Evolutionary conservation across 2,888 invertebrate genomes (phyloP).

Genomic region (Rhingia campestris): DNA sequence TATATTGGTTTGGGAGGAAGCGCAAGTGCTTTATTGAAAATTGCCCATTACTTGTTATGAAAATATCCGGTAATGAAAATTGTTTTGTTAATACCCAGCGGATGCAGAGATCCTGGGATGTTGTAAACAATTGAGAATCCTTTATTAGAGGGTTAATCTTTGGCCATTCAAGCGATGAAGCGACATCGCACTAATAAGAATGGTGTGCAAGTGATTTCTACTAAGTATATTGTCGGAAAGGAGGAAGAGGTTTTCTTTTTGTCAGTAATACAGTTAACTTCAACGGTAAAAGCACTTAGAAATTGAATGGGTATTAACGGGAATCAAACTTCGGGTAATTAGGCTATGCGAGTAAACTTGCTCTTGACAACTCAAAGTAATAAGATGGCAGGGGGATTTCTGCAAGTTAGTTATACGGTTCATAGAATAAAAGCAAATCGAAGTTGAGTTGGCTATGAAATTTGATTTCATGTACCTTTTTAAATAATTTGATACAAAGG

Average conservation of each 20-base stretch:
- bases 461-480: too few relatives aligned
- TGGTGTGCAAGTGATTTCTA: constrained; percentile 1
- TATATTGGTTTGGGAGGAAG: constrained; percentile 19
- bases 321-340: too few relatives aligned
- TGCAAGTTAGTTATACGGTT: too few relatives aligned
- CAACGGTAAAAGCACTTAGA: too few relatives aligned
- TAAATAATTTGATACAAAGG: too few relatives aligned
- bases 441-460: too few relatives aligned
- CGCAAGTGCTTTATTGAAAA: constrained; percentile 67
- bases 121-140: constrained; percentile 5
- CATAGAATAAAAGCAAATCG: too few relatives aligned
- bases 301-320: too few relatives aligned
- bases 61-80: constrained; percentile 50
- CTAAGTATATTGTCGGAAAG: constrained; percentile 8
- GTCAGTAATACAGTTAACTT: too few relatives aligned
- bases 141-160: constrained; percentile 51
- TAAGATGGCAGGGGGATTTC: too few relatives aligned
- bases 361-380: too few relatives aligned
- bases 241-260: constrained; percentile 7
- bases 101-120: not conserved
- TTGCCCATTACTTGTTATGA: constrained; percentile 68
- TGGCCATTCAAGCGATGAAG: constrained; percentile 23
- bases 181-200: not conserved
- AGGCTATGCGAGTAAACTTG: too few relatives aligned
- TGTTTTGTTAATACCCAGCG: constrained; percentile 64